Base-by-base conservation (phyloP, 2,888 invertebrate species). In the Hemicrepidius hirtus region DNA sequence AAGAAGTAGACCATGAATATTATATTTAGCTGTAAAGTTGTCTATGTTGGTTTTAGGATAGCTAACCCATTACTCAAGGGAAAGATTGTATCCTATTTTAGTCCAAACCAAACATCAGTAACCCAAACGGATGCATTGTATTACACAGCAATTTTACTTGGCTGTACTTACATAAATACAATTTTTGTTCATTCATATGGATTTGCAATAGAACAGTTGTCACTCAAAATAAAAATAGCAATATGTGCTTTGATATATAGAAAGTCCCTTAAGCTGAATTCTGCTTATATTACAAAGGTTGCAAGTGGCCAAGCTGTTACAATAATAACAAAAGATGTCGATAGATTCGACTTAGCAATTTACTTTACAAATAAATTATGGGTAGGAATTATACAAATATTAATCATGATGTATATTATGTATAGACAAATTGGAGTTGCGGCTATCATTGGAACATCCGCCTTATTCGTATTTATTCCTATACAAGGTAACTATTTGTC, bases 281-380 rank as follows among this genome's bases (percentile, higher is more conserved):
- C 96, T 50, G 93, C 93, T 5, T 92, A 95, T 83, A 96, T 96
- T 0, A 93, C 87, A 86, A 92, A 95, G 84, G 96, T 96, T 0
- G 93, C 87, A 86, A 95, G 90, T 80, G 97, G 87, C 85, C 82
- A 83, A 75, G 80, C 83, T 55, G 80, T 84, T 0, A 84, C 83
- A 66, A 73, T 83, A 24, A 68, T 97, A 74, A 94, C 96, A 0
- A 96, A 95, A 68, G 97, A 97, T 85, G 95, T 96, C 0, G 93
- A 92, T 76, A 87, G 95, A 71, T 95, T 97, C 85, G 96, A 97
- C 85, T 90, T 93, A 86, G 92, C 93, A 1, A 89, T 92, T 10
- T 87, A 94, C 64, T 94, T 95, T 83, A 84, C 95, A 12, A 93
- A 95, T 82, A 95, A 94, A 82, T 85, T 97, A 3, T 92, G 95